phyloP scores from a whole-genome alignment of 2,888 invertebrate genomes.

The Hydrotaea cyrtoneurina region DNA sequence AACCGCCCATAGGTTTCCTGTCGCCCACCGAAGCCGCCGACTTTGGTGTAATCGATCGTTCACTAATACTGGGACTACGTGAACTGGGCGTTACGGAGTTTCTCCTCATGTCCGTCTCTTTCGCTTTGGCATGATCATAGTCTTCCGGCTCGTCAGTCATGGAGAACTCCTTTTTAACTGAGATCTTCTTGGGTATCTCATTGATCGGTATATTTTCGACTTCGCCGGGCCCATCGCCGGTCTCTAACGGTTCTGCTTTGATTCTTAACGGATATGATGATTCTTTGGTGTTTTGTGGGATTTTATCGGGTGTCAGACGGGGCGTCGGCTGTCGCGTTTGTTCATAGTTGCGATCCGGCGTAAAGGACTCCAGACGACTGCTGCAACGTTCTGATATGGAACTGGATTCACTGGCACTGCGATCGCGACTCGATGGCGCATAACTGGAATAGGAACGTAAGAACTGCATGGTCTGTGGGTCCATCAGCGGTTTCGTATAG shows the following conservation, averaged over 20 bases:
- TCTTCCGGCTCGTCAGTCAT: slow-evolving; percentile 69
- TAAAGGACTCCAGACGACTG: slow-evolving; percentile 89
- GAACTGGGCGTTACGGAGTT: slow-evolving; percentile 60
- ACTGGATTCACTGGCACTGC: slow-evolving; percentile 94
- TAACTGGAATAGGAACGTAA: slow-evolving; percentile 87
- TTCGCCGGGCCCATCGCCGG: slow-evolving; percentile 72
- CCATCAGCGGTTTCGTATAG: slow-evolving; percentile 94
- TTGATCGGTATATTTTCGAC: slow-evolving; percentile 66
- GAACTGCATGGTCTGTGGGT: slow-evolving; percentile 92
- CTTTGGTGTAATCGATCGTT: slow-evolving; percentile 88
- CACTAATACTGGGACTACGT: slow-evolving; percentile 86
- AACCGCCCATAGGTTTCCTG: slow-evolving; percentile 72
- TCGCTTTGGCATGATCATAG: slow-evolving; percentile 31
- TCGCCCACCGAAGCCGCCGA: slow-evolving; percentile 82
- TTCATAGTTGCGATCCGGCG: slow-evolving; percentile 85
- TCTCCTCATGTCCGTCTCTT: slow-evolving; percentile 25
- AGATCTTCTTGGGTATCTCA: slow-evolving; percentile 73
- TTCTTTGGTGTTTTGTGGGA: slow-evolving; percentile 60
- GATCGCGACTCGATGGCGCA: slow-evolving; percentile 87
- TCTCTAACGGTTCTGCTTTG: slow-evolving; percentile 77
- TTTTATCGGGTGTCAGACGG: slow-evolving; percentile 82
- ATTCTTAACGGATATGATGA: slow-evolving; percentile 71
- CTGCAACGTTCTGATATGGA: slow-evolving; percentile 92
- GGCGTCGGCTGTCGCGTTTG: slow-evolving; percentile 78
- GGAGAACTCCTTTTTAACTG: slow-evolving; percentile 81